Evolutionary conservation across 2,888 invertebrate genomes (phyloP), one percentile per base, ranked within the genome.

Genomic region (Homarus gammarus): DNA sequence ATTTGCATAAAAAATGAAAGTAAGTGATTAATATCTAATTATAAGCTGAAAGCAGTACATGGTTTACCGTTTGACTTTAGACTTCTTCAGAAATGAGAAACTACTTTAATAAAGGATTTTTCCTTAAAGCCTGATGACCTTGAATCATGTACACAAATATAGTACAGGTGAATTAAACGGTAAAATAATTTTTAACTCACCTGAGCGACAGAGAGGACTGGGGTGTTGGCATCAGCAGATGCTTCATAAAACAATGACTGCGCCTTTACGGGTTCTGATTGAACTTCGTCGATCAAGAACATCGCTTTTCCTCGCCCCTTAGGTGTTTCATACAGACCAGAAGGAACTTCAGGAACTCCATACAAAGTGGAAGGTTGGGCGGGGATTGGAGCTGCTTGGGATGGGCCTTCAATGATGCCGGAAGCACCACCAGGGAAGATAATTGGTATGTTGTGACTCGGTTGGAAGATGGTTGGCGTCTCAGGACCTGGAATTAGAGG

Each of bases 381-480:
- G n/a, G 70, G 82, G 3, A 44, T 44, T 6, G 82, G 82, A 31
- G 31, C n/a, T 40, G 75, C n/a, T n/a, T 56, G 33, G 64, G 31
- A 15, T 31, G 79, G 56, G 49, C 27, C 15, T 44, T 78, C 27
- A 18, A 40, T n/a, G 10, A 38, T 27, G 27, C 36, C 40, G 5
- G 15, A 33, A 40, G 36, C 15, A 36, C n/a, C 38, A 36, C 18
- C 73, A n/a, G 38, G 38, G 36, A 40, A 44, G 27, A 22, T n/a
- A 15, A 77, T 77, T n/a, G 77, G n/a, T n/a, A 49, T 44, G 1
- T 31, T 49, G 10, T 44, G 6, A 27, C 6, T 70, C 72, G n/a
- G 18, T 36, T 36, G 33, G n/a, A 18, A 38, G 72, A n/a, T n/a
- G n/a, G 56, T 22, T 22, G 56, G 56, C 56, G 15, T 12, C 15